Evolutionary conservation across 2,888 invertebrate species (phyloP), one percentile per base, ranked within the genome.

Genomic region (Mesochorus sp.): DNA sequence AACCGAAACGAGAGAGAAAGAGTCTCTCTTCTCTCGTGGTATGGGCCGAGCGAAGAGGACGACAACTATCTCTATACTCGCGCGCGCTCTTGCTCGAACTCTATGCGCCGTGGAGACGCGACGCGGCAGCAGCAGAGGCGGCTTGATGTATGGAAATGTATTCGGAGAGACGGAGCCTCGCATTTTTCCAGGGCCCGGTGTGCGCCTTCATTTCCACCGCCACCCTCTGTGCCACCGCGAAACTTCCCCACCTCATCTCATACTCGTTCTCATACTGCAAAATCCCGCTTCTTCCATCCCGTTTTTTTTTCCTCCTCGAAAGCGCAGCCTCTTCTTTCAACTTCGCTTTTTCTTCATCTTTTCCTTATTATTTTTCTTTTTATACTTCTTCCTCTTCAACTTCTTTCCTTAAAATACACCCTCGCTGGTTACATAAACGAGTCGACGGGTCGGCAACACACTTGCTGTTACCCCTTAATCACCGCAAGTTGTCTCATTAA

Each of bases 81-180:
- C 26, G 42, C 81, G 77, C 76, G 80, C 80, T 81, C 79, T 67
- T 74, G 75, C 80, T 84, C 84, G 81, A 80, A 80, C 82, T 82
- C 81, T 76, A n/a, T n/a, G 68, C 73, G 57, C 55, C 79, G 70
- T 80, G 76, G 76, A 84, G 83, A 85, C 83, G 82, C 85, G 74
- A 80, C 83, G 87, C 84, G 85, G 84, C 19, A 26, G 66, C 31
- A 62, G 42, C 34, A 66, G 55, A 49, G 24, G 57, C 80, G 76
- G 84, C 87, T 91, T 78, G 90, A 91, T 91, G 86, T 91, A 91
- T 91, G 90, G 90, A 91, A 91, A 91, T 91, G 85, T 91, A 91
- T 91, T 90, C 91, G 87, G 85, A 87, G 89, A 90, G 89, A 89
- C 87, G 89, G 82, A 88, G 89, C 85, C 83, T 85, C 88, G 86